phyloP scores from a whole-genome alignment of 2,113 vertebrate species.

The Phyllostomus discolor region DNA sequence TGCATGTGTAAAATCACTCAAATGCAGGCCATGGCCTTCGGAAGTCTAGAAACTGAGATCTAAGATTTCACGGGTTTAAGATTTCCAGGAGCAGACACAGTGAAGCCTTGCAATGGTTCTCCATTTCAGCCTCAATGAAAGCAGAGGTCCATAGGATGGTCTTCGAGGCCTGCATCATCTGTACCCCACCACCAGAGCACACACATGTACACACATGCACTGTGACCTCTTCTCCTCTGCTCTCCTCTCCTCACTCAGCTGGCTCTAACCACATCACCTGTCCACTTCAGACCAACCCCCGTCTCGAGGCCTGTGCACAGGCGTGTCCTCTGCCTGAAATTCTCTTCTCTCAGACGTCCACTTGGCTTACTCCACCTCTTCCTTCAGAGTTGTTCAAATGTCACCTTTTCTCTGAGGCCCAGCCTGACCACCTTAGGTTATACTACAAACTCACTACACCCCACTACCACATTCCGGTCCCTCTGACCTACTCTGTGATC shows the following conservation, averaged over 20 bases:
- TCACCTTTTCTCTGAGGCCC: neutral
- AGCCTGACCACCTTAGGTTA: neutral
- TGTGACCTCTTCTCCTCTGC: no score
- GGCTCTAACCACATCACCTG: no score
- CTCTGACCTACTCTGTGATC: neutral
- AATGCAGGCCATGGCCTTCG: neutral
- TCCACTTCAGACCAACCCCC: neutral
- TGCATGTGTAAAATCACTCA: neutral
- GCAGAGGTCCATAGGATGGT: neutral
- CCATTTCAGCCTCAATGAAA: neutral
- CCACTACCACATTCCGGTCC: neutral
- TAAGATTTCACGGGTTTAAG: neutral
- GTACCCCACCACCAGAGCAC: fast-evolving
- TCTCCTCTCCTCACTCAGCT: neutral
- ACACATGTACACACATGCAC: neutral
- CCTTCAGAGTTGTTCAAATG: neutral
- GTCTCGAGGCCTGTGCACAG: neutral
- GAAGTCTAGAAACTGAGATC: neutral
- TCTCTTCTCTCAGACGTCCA: no score
- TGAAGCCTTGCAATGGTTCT: neutral
- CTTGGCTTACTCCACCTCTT: neutral
- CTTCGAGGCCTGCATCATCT: neutral
- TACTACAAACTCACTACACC: neutral
- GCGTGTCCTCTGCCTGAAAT: neutral
- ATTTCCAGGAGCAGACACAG: neutral